These are phyloP conservation scores for Rhea pennata DNA, from an alignment of 2,113 vertebrate species.

Conservation along the genomic window DNA sequence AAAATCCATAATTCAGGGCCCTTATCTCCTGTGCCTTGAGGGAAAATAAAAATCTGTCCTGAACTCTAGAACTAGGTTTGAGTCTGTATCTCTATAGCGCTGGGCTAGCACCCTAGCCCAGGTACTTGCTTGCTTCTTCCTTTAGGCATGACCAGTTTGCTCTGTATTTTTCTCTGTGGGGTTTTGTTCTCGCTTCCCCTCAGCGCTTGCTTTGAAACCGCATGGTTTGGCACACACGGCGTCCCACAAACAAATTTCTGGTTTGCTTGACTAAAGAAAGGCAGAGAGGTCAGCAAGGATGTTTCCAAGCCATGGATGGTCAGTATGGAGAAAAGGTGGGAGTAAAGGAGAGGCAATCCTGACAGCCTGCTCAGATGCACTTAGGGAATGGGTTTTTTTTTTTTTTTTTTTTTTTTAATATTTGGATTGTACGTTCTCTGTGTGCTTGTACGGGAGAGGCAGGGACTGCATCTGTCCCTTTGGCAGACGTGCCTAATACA, in stretches of 20 bases:
- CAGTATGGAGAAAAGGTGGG: neutral
- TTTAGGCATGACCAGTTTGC: neutral
- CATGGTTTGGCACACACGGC: neutral
- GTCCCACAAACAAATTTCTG: neutral
- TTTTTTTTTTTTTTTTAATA: neutral
- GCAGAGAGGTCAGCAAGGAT: neutral
- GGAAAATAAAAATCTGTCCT: neutral
- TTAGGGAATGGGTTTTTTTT: neutral
- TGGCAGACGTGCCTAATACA: neutral
- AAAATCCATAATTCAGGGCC: neutral
- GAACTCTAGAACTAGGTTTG: neutral
- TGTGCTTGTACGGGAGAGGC: neutral
- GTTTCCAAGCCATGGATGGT: neutral
- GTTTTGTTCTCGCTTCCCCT: neutral
- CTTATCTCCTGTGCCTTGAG: neutral
- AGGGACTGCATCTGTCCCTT: accelerated
- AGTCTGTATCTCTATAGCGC: neutral
- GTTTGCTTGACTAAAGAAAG: neutral
- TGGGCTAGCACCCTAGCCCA: neutral
- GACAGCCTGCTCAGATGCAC: neutral
- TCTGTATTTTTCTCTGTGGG: neutral
- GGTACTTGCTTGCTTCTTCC: neutral
- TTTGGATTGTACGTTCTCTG: neutral
- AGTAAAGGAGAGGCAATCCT: neutral
- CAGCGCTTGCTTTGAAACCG: neutral